phyloP scores from a whole-genome alignment of 2,113 vertebrate species.

The Macaca fascicularis region T2T-MFA8v1.1 NC_088388.1:125855501-125856000 shows the following conservation, averaged over 20 bases:
- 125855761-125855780: background rate
- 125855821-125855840: background rate
- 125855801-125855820: background rate
- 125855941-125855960: background rate
- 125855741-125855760: background rate
- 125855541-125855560: background rate
- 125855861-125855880: no score
- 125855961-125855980: no score
- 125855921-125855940: background rate
- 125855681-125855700: background rate
- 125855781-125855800: background rate
- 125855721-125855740: background rate
- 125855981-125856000: background rate
- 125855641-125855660: background rate
- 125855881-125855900: background rate
- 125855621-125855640: background rate
- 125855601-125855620: background rate
- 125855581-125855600: background rate
- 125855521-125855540: background rate
- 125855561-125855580: background rate
- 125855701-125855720: background rate
- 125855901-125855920: background rate
- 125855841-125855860: no score
- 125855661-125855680: background rate
- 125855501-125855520: background rate